Percentiles rank a stretch among this genome's conserved stretches.
Evolutionary conservation across 2,797 vertebrate genomes (phyloP).

Genomic region (Australoheros facetus): DNA sequence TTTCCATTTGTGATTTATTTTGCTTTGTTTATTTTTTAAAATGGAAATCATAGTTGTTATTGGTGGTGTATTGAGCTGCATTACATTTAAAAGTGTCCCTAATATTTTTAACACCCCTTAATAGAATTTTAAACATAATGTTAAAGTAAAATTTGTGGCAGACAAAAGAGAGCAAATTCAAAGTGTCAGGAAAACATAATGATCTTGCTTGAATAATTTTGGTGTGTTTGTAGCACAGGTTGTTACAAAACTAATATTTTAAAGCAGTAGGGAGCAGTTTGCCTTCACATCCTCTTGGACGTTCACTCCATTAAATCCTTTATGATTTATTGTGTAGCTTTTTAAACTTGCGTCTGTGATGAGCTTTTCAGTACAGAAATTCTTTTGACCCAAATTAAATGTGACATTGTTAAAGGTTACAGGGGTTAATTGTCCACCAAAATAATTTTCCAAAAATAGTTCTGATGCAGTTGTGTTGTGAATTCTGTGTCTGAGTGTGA

Average conservation of each 20-base stretch:
- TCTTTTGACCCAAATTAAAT: constrained; percentile 53
- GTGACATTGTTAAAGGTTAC: constrained; percentile 65
- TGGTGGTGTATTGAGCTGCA: neutral
- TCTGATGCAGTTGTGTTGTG: constrained; percentile 32
- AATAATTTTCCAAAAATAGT: constrained; percentile 65
- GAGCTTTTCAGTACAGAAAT: constrained; percentile 19
- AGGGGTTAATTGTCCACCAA: constrained; percentile 54
- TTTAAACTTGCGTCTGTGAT: constrained; percentile 25
- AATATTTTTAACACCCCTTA: neutral
- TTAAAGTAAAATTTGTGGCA: neutral
- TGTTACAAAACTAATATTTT: neutral
- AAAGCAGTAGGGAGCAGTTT: constrained; percentile 18
- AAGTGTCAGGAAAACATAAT: neutral
- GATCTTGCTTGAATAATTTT: constrained; percentile 4
- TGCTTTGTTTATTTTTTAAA: neutral
- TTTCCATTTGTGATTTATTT: neutral
- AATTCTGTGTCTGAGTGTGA: constrained; percentile 39
- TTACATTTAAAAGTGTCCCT: neutral
- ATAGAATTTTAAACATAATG: neutral
- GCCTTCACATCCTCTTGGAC: constrained; percentile 16
- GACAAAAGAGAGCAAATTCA: neutral
- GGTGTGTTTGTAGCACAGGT: neutral
- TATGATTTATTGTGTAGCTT: neutral
- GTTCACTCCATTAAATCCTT: constrained; percentile 1
- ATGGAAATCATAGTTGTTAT: neutral